Evolutionary conservation across 2,113 vertebrate species (phyloP).

Genomic region (Gulo gulo): DNA sequence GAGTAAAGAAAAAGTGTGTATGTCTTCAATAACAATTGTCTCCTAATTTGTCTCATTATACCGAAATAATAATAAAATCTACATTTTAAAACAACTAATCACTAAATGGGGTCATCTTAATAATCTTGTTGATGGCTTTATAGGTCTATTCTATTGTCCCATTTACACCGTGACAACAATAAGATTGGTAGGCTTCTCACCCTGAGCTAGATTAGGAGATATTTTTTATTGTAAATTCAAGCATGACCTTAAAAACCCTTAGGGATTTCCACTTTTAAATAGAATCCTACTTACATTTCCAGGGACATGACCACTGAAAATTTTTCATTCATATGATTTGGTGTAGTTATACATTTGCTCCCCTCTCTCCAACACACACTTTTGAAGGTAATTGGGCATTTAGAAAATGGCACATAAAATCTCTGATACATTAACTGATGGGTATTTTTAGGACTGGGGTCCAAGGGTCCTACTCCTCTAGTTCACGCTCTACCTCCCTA

Average conservation of each 20-base stretch:
- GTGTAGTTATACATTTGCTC: background rate
- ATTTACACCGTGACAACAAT: background rate
- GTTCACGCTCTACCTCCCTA: background rate
- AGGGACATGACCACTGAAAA: background rate
- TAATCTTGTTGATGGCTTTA: background rate
- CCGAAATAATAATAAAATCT: background rate
- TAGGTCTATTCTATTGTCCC: background rate
- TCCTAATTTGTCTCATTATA: background rate
- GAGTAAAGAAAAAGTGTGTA: constrained; percentile 1
- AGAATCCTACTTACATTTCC: background rate
- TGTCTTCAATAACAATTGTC: constrained; percentile 16
- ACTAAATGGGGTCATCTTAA: background rate
- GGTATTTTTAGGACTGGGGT: background rate
- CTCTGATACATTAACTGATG: background rate
- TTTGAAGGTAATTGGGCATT: background rate
- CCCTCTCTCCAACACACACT: background rate
- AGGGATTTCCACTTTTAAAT: background rate
- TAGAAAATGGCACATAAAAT: background rate
- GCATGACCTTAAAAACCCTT: background rate
- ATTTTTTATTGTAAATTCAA: background rate
- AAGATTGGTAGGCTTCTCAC: background rate
- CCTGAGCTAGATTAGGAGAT: background rate
- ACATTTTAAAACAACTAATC: constrained; percentile 26
- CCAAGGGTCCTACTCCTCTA: background rate
- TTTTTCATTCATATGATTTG: background rate